These are phyloP conservation scores for Dioctria linearis DNA, from an alignment of 2,888 invertebrate genomes.

Conservation along the genomic window DNA sequence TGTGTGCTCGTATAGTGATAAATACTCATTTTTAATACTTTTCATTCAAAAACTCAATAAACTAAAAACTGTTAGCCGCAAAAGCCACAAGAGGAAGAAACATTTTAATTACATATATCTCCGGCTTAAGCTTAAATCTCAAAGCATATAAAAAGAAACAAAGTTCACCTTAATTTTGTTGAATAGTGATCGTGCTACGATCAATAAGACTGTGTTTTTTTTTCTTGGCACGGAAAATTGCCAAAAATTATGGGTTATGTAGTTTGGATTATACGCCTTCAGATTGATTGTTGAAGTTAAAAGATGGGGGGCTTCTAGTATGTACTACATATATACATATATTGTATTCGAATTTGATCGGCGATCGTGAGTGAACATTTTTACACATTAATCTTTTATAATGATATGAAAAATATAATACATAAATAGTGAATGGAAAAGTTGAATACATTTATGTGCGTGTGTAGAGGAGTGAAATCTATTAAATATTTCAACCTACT, in stretches of 20 bases:
- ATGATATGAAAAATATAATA: background rate
- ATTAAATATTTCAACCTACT: background rate
- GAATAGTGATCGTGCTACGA: slow-evolving; percentile 43
- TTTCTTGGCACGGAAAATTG: slow-evolving; percentile 30
- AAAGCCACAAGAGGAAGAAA: background rate
- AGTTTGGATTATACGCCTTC: slow-evolving; percentile 44
- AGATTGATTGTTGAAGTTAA: slow-evolving; percentile 36
- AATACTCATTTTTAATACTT: slow-evolving; percentile 32
- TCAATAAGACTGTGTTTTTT: slow-evolving; percentile 31
- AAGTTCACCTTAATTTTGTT: slow-evolving; percentile 31
- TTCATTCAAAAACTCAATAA: slow-evolving; percentile 10
- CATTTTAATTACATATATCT: slow-evolving; percentile 41
- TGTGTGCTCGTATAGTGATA: background rate
- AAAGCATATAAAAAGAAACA: background rate
- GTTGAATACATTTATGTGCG: background rate
- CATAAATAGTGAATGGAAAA: background rate
- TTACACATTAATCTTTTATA: background rate
- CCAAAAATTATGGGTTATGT: slow-evolving; percentile 50
- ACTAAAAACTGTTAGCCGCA: background rate
- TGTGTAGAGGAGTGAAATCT: background rate
- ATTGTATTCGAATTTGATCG: too few relatives aligned
- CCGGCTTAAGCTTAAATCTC: slow-evolving; percentile 2
- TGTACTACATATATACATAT: slow-evolving; percentile 1
- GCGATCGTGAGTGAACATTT: slow-evolving; percentile 43
- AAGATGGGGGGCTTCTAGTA: slow-evolving; percentile 10